Evolutionary conservation across 1,140 invertebrate genomes (phyloP), one percentile per base, ranked within the genome.

Genomic region (Hyles vespertilio): DNA sequence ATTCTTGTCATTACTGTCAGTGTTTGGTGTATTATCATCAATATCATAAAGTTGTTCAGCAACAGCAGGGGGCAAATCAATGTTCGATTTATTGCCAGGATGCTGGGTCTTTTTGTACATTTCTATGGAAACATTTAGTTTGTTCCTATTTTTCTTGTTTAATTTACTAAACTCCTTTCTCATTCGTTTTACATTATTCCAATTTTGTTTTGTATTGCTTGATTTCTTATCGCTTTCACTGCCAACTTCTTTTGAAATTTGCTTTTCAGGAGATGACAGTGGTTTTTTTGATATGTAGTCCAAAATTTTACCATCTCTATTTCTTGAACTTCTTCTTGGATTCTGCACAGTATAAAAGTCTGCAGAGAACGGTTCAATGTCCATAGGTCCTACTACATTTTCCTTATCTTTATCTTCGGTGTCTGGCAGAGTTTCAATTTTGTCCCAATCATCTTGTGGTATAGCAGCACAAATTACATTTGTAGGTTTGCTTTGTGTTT

Each of bases 41-140:
- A 67, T 72, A 51, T 62, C 61, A 56, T 61, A 50, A 44, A 51
- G 32, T 52, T 63, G 12, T 59, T 69, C 51, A 57, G 58, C 11
- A 52, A 47, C 6, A 46, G 22, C 40, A n/a, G 51, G 49, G 51
- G 52, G 45, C 9, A 49, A 34, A 46, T 62, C 56, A 10, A 32
- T 59, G 46, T 53, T 61, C 51, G 46, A 54, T 43, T 79, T 75
- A 51, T 58, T 69, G 44, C 46, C 12, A 53, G 58, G 8, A 50
- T 51, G 67, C 60, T 82, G 65, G 51, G 67, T 62, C 68, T 76
- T 84, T 51, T 84, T 84, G 64, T 63, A 76, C 69, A 76, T 81
- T 77, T 88, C 83, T 69, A 83, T 81, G 22, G 83, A 88, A 50
- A 85, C 75, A 81, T 88, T 84, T 33, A 87, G 61, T 71, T 87